Conservation (phyloP, 2,113 vertebrate species). For the Ornithorhynchus anatinus region DNA sequence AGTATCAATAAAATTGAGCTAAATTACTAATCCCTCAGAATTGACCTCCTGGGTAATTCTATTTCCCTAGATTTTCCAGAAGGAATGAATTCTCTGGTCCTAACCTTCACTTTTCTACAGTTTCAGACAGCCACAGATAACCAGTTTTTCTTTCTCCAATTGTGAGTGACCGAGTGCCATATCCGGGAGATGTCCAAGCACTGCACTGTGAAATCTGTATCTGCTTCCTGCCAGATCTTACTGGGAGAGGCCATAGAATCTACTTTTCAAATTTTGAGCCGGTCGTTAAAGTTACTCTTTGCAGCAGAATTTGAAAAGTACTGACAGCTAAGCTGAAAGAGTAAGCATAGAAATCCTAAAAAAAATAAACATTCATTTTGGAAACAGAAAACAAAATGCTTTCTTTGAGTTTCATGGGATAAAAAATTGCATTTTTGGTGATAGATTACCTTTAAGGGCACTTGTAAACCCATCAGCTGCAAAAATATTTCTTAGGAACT, state of each 20-base stretch:
- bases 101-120: no score
- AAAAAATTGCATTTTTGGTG: constrained; percentile 39
- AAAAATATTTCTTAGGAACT: constrained; percentile 41
- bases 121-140: no score
- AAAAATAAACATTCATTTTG: constrained; percentile 28
- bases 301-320: constrained; percentile 28
- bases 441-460: constrained; percentile 49
- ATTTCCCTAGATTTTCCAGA: no score
- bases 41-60: constrained; percentile 24
- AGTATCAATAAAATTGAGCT: no score
- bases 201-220: constrained; percentile 18
- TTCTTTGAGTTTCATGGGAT: constrained; percentile 43
- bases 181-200: constrained; percentile 11
- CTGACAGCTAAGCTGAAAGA: constrained; percentile 43
- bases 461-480: constrained; percentile 41
- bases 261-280: constrained; percentile 43
- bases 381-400: constrained; percentile 15
- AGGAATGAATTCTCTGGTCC: no score
- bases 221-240: not conserved
- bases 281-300: constrained; percentile 50
- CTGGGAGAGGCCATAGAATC: constrained; percentile 11
- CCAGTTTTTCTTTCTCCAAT: no score
- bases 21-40: constrained; percentile 30
- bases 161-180: no score
- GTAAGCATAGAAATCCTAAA: constrained; percentile 21